Evolutionary conservation across 2,113 vertebrate genomes (phyloP), one percentile per base, ranked within the genome.

Genomic region (Pelusios castaneus): DNA sequence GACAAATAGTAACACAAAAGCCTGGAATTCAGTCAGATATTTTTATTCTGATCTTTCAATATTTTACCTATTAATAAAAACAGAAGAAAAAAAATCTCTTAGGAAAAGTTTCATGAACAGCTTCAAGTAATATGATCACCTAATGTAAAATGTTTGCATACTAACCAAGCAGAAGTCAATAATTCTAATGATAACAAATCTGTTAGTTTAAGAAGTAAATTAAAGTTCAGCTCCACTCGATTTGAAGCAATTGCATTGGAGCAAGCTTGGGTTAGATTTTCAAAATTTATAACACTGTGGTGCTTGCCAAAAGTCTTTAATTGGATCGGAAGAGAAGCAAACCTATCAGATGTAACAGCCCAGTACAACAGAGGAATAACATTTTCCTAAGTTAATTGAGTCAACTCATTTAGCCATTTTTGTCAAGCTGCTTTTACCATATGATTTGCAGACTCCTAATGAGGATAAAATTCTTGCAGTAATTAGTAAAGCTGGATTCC

Each of bases 391-490:
- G 97, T 97, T 97, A 98, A 97, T 96, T 96, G 93, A 93, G 75
- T 96, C 96, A 96, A 95, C 96, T 97, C 97, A 98, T 96, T 97
- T 94, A 96, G 88, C 92, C 96, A 89, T 84, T 94, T 97, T 96
- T 96, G 88, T 93, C 93, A 95, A 88, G 90, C 92, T 97, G 95
- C 93, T 97, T 97, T 98, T 95, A 93, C 86, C 82, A 92, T 94
- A 52, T 94, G 94, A 98, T 97, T 96, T 96, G 34, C 87, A 96
- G 88, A 73, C 22, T 82, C 95, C 96, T 97, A 97, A 97, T 82
- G 79, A 98, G 94, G 91, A 73, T 55, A 84, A 80, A 13, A 13
- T 84, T 97, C 94, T 96, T 97, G 82, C 88, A 86, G 82, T 82
- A 95, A 97, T 95, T 97, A 92, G 90, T 94, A 97, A 94, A 96